Percentiles rank a stretch among this genome's conserved stretches.
Evolutionary conservation across 1,140 invertebrate genomes (phyloP).

Genomic region (Hydropsyche tenuis): DNA sequence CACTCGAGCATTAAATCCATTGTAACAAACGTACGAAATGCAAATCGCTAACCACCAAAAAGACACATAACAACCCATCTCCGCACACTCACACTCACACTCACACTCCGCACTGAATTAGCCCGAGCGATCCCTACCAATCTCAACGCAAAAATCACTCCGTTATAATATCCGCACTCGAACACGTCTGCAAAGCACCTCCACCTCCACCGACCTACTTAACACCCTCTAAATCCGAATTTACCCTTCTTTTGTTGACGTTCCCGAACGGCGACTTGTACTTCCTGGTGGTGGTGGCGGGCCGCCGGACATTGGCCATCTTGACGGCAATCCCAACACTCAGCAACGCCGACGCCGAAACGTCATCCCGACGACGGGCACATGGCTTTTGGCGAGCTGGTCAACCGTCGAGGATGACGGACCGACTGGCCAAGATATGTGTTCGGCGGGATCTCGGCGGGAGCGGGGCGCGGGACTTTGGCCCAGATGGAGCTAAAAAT

Average conservation of each 20-base stretch:
- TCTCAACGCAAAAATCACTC: no score
- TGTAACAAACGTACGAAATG: no score
- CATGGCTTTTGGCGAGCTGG: no score
- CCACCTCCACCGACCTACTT: background rate
- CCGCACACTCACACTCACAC: no score
- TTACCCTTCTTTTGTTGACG: conserved; percentile 45
- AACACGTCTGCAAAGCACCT: background rate
- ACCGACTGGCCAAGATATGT: no score
- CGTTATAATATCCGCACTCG: background rate
- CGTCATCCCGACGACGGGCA: background rate
- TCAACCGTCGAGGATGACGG: no score
- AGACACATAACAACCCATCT: no score
- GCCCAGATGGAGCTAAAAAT: conserved; percentile 45
- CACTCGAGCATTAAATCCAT: no score
- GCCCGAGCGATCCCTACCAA: no score
- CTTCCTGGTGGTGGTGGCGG: conserved; percentile 29
- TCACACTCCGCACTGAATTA: no score
- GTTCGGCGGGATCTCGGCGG: background rate
- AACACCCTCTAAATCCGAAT: background rate
- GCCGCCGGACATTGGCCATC: conserved; percentile 44
- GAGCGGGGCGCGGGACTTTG: conserved; percentile 38
- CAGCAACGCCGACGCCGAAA: background rate
- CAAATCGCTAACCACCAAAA: no score
- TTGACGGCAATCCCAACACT: background rate
- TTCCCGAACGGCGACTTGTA: conserved; percentile 43